Percentiles rank a stretch among this genome's conserved stretches.
Evolutionary conservation across 2,797 vertebrate species (phyloP).

Genomic region (Sarcophilus harrisii): DNA sequence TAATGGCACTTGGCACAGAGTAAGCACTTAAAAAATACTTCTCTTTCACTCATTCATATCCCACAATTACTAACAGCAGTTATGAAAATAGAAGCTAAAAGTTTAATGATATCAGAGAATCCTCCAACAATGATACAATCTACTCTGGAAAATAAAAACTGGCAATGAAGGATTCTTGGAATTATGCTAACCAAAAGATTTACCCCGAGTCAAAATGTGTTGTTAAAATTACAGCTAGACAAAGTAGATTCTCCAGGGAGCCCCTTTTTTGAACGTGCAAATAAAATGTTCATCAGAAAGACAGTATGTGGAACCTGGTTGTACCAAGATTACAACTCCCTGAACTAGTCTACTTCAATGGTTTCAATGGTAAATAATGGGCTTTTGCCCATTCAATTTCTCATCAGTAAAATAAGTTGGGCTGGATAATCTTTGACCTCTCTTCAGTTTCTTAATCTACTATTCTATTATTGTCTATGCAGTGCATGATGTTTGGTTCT

Average conservation of each 20-base stretch:
- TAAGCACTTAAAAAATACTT: neutral
- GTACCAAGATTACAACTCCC: neutral
- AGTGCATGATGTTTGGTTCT: neutral
- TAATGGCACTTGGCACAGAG: neutral
- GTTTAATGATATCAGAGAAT: constrained; percentile 4
- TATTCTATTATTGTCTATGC: neutral
- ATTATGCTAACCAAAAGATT: neutral
- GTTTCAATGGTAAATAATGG: neutral
- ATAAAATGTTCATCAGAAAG: constrained; percentile 33
- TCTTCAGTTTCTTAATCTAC: too few relatives aligned
- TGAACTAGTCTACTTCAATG: constrained; percentile 16
- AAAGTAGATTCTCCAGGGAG: neutral
- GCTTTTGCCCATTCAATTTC: constrained; percentile 7
- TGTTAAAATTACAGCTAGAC: constrained; percentile 25
- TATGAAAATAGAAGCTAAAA: constrained; percentile 48
- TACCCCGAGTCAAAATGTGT: neutral
- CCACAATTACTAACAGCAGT: constrained; percentile 25
- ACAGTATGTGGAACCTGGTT: neutral
- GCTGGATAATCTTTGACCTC: neutral
- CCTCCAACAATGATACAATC: constrained; percentile 35
- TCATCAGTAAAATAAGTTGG: neutral
- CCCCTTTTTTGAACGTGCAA: constrained; percentile 34
- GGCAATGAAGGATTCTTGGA: constrained; percentile 31
- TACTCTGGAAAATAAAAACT: constrained; percentile 8
- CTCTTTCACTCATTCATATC: constrained; percentile 34